These are phyloP conservation scores for Zoanthus sociatus DNA, from an alignment of 92 coral and sea anemone genomes.

Conservation along the genomic window DNA sequence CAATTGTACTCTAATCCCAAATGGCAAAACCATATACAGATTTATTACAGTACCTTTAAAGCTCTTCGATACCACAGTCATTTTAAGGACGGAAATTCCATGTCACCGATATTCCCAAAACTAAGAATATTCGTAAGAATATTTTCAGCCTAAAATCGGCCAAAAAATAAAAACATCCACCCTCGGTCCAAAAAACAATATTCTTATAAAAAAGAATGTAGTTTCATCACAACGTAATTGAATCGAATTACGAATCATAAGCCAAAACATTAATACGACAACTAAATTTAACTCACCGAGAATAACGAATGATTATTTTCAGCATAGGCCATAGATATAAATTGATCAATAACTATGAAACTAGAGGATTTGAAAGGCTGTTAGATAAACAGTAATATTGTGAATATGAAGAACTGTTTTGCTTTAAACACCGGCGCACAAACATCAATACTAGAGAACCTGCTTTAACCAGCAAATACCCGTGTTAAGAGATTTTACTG, in stretches of 20 bases:
- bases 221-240: background rate
- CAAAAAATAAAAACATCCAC: no score
- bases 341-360: background rate
- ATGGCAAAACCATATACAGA: no score
- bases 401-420: background rate
- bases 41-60: no score
- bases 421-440: conserved; percentile 48
- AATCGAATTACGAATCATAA: background rate
- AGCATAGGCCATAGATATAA: conserved; percentile 17
- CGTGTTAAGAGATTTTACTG: background rate
- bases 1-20: no score
- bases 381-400: background rate
- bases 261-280: background rate
- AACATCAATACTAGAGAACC: conserved; percentile 15
- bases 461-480: conserved; percentile 10
- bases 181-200: no score
- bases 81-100: no score
- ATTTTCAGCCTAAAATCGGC: no score
- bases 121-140: no score
- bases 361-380: background rate
- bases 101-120: no score
- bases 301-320: conserved; percentile 20
- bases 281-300: conserved; percentile 11
- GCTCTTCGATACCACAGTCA: no score
- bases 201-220: background rate